Percentiles rank a stretch among this genome's conserved stretches.
These are phyloP conservation scores for Streptopelia turtur DNA, from an alignment of 2,797 vertebrate genomes.

Conservation along the genomic window DNA sequence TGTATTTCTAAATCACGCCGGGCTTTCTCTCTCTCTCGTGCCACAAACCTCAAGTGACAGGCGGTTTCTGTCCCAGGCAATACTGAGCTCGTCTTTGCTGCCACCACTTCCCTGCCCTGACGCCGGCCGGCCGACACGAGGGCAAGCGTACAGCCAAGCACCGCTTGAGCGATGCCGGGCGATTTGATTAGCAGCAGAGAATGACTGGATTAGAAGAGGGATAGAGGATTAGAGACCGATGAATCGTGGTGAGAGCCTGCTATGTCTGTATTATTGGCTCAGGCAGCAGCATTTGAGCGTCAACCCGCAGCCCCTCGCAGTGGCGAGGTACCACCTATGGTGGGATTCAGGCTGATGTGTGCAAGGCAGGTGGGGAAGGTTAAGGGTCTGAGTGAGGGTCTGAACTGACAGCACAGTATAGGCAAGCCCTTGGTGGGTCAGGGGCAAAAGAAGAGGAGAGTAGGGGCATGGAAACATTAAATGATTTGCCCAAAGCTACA, in stretches of 20 bases:
- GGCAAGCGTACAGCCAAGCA: not conserved
- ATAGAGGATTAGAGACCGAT: not conserved
- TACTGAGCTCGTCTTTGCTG: not conserved
- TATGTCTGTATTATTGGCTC: not conserved
- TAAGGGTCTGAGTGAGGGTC: not conserved
- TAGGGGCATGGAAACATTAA: not conserved
- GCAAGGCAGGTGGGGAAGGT: not conserved
- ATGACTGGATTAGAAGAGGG: constrained; percentile 1
- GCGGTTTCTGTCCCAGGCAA: not conserved
- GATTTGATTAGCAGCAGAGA: not conserved
- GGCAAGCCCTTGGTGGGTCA: not conserved
- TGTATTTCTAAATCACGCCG: not conserved
- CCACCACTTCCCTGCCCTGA: not conserved
- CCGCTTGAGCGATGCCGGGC: accelerated
- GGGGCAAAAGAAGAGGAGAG: not conserved
- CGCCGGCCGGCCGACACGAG: not conserved
- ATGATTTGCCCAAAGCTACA: not conserved
- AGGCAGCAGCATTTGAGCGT: not conserved
- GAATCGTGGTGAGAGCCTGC: not conserved
- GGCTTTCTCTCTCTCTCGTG: not conserved
- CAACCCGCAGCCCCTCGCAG: not conserved
- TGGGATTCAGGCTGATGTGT: accelerated
- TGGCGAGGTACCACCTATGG: not conserved
- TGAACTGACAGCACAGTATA: not conserved
- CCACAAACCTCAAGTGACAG: not conserved